Conservation (phyloP, 2,797 vertebrate genomes). For the Heterohyrax brucei region DNA sequence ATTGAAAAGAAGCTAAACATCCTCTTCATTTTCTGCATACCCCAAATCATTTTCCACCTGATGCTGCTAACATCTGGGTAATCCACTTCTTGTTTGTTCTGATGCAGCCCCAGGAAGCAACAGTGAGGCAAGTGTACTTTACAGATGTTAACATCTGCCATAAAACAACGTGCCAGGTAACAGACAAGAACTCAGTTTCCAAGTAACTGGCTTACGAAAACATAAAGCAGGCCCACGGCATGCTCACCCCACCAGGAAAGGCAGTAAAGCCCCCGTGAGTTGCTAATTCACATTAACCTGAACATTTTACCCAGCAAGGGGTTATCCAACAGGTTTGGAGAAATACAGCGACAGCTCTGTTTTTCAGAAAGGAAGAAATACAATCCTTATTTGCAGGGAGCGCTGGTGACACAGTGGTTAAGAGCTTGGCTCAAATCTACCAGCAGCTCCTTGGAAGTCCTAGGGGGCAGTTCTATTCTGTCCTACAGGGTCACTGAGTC, state of each 20-base stretch:
- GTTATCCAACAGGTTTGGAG: neutral
- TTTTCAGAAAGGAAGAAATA: neutral
- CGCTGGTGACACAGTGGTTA: no score
- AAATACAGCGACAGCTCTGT: neutral
- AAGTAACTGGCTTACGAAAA: neutral
- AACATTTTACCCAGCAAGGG: neutral
- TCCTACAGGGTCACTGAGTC: no score
- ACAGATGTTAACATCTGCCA: neutral
- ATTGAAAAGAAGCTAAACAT: neutral
- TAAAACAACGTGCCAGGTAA: constrained; percentile 54
- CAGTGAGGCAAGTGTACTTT: neutral
- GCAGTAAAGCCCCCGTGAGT: neutral
- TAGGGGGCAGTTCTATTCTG: no score
- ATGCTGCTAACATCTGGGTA: neutral
- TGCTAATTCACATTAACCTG: neutral
- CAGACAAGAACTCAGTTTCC: constrained; percentile 49
- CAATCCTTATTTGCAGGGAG: no score
- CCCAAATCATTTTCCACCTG: neutral
- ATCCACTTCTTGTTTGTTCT: neutral
- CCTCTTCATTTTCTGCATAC: neutral
- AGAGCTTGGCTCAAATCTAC: no score
- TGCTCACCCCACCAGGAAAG: neutral
- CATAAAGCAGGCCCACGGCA: neutral
- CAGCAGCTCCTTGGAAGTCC: no score
- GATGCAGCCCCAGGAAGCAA: neutral